A percentile compares a stretch with the other conserved stretches of the same genome.
Conservation (phyloP, 1,140 invertebrate genomes). For the Rhopalosiphum maidis region DNA sequence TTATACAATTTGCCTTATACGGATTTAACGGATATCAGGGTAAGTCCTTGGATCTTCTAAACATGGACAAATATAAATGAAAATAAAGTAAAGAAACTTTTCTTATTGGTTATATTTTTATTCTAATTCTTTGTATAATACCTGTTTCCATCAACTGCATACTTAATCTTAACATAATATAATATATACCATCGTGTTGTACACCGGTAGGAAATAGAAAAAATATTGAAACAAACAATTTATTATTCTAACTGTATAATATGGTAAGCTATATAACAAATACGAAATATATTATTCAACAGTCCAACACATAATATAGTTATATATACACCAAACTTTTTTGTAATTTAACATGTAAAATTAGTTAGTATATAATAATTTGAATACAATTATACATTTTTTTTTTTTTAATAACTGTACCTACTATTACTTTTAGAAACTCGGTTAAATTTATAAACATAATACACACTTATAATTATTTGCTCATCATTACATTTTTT, state of each 20-base stretch:
- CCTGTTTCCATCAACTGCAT: background rate
- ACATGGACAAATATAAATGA: conserved; percentile 42
- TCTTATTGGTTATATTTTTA: background rate
- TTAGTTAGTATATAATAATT: background rate
- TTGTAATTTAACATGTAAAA: background rate
- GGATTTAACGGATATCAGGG: conserved; percentile 27
- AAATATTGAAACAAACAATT: background rate
- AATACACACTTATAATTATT: background rate
- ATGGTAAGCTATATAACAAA: background rate
- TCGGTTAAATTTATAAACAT: background rate
- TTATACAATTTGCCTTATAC: conserved; percentile 21
- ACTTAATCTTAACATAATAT: background rate
- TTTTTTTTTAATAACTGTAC: background rate
- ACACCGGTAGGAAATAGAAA: background rate
- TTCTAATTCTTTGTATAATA: background rate
- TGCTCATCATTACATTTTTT: background rate
- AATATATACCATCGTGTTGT: background rate
- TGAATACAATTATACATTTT: background rate
- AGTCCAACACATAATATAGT: background rate
- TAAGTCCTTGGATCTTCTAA: conserved; percentile 26
- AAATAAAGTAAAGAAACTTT: background rate
- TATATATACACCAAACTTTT: background rate
- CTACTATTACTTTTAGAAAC: background rate
- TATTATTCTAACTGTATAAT: background rate
- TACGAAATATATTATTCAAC: background rate